Evolutionary conservation across 2,113 vertebrate species (phyloP).

Genomic region (Takifugu bimaculatus): DNA sequence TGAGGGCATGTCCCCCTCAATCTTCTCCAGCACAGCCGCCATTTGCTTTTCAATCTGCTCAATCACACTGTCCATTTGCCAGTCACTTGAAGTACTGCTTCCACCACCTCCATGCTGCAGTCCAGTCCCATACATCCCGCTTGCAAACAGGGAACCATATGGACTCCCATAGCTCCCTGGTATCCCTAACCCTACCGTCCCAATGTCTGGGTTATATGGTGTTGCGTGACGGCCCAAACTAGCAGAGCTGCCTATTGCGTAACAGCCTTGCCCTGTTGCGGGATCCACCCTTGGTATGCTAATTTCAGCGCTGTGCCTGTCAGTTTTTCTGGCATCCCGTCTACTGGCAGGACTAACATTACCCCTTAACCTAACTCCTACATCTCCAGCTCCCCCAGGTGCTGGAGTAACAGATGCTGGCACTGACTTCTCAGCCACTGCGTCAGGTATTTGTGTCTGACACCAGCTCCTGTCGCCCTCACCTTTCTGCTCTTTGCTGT

Average conservation of each 20-base stretch:
- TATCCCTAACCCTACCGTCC: slow-evolving; percentile 48
- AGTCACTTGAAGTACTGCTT: slow-evolving; percentile 61
- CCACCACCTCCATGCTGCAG: slow-evolving; percentile 51
- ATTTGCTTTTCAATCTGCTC: slow-evolving; percentile 82
- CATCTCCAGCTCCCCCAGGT: slow-evolving; percentile 20
- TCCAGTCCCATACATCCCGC: slow-evolving; percentile 66
- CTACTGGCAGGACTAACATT: slow-evolving; percentile 54
- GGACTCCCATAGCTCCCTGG: slow-evolving; percentile 59
- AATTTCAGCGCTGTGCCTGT: slow-evolving; percentile 65
- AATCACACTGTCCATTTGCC: slow-evolving; percentile 81
- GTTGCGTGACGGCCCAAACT: slow-evolving; percentile 64
- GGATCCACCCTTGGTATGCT: slow-evolving; percentile 38
- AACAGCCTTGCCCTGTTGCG: slow-evolving; percentile 52
- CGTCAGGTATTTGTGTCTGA: slow-evolving; percentile 77
- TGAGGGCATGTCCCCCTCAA: slow-evolving; percentile 80
- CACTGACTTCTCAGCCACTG: slow-evolving; percentile 66
- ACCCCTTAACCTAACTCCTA: slow-evolving; percentile 41
- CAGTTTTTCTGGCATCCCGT: slow-evolving; percentile 46
- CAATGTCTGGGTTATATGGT: slow-evolving; percentile 55
- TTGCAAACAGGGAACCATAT: slow-evolving; percentile 64
- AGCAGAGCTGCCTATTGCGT: slow-evolving; percentile 60
- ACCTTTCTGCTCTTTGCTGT: slow-evolving; percentile 42
- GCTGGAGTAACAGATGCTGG: slow-evolving; percentile 26
- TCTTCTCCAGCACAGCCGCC: slow-evolving; percentile 80
- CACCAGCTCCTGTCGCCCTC: slow-evolving; percentile 71